Conservation (phyloP, 2,797 vertebrate species). For the Syngnathus rostellatus region DNA sequence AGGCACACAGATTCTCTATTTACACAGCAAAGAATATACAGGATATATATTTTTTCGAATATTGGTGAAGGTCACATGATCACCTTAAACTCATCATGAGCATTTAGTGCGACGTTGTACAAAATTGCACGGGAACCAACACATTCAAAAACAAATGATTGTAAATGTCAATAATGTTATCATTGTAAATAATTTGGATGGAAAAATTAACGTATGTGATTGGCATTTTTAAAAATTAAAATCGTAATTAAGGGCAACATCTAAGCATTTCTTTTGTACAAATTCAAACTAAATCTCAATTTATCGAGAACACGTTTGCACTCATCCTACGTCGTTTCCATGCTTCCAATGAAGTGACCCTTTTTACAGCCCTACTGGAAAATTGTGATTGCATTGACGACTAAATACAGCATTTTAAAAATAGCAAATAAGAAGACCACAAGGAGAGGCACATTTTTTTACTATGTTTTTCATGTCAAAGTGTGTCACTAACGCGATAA, state of each 20-base stretch:
- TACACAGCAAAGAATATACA: constrained; percentile 14
- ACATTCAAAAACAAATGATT: neutral
- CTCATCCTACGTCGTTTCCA: neutral
- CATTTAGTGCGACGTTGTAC: neutral
- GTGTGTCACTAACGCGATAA: neutral
- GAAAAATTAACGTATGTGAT: neutral
- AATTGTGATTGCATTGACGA: neutral
- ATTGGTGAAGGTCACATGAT: neutral
- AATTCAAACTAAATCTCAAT: neutral
- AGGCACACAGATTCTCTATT: constrained; percentile 63
- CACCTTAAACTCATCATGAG: neutral
- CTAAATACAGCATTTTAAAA: neutral
- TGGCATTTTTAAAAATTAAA: neutral
- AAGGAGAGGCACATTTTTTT: constrained; percentile 10
- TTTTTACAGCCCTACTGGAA: neutral
- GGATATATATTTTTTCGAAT: neutral
- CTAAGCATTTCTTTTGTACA: neutral
- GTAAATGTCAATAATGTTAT: neutral
- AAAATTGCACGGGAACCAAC: neutral
- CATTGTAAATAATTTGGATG: neutral
- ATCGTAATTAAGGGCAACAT: too few relatives aligned
- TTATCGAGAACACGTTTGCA: neutral
- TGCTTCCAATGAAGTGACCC: neutral
- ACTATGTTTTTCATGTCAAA: constrained; percentile 1
- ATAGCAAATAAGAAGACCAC: neutral